Conservation (phyloP, 1,140 invertebrate species). For the Drosophila ananassae region DNA sequence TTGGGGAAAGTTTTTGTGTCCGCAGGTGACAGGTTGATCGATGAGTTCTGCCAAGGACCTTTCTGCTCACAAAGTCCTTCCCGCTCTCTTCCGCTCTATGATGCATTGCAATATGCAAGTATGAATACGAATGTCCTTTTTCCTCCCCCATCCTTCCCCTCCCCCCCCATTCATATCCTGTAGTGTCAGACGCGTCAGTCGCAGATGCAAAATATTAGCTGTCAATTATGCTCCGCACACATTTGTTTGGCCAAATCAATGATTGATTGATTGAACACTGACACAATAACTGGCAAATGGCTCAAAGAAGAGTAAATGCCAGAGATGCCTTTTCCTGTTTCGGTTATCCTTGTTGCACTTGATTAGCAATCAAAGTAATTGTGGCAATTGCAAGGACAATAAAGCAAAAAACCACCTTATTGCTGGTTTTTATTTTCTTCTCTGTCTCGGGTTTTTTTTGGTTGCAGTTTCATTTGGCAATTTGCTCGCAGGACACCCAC, state of each 20-base stretch:
- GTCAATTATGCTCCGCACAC: conserved; percentile 61
- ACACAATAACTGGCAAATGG: neutral
- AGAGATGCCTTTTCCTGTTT: neutral
- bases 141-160: conserved; percentile 24
- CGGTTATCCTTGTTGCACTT: conserved; percentile 11
- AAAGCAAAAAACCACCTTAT: neutral
- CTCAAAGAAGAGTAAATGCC: no score
- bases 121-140: conserved; percentile 24
- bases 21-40: conserved; percentile 65
- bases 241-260: conserved; percentile 12
- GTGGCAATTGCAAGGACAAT: conserved; percentile 35
- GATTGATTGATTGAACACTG: conserved; percentile 35
- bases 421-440: neutral
- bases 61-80: neutral
- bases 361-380: conserved; percentile 67
- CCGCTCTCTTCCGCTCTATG: conserved; percentile 11
- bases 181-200: conserved; percentile 17
- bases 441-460: neutral
- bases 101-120: conserved; percentile 28
- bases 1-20: neutral
- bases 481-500: conserved; percentile 35
- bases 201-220: conserved; percentile 68
- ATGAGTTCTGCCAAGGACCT: conserved; percentile 61
- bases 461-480: conserved; percentile 49
- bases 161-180: conserved; percentile 1